phyloP scores from a whole-genome alignment of 2,113 vertebrate genomes.

The Myotis brandtii region DNA sequence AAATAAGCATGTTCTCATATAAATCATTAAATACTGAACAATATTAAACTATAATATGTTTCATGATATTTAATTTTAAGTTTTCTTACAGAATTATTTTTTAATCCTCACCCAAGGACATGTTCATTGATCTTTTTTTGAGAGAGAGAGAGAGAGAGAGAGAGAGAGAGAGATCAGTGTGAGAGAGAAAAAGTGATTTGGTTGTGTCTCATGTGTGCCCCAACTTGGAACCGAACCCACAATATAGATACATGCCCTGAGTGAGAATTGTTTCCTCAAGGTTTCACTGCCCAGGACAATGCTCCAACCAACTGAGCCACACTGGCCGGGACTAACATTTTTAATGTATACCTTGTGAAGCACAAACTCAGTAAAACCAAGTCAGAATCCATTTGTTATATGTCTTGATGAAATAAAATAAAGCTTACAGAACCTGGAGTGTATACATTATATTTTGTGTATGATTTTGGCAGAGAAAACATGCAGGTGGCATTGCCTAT shows the following conservation, averaged over 20 bases:
- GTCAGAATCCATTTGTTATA: background rate
- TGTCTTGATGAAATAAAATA: background rate
- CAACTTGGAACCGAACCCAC: background rate
- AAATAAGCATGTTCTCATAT: background rate
- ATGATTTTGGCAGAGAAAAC: background rate
- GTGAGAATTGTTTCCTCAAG: background rate
- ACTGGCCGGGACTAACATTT: background rate
- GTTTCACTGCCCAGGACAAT: background rate
- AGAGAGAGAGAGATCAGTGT: too few species aligned
- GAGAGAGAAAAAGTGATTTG: background rate
- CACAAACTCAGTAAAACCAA: background rate
- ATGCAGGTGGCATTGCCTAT: too few species aligned
- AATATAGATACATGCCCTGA: too few species aligned
- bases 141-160: background rate
- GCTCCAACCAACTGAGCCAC: background rate
- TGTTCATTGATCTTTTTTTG: background rate
- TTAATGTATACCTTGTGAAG: background rate
- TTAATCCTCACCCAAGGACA: background rate
- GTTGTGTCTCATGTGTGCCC: background rate
- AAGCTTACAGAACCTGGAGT: background rate
- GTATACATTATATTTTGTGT: background rate
- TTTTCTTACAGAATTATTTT: background rate
- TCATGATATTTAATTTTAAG: slow-evolving; percentile 4
- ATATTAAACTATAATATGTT: background rate
- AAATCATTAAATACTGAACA: slow-evolving; percentile 5